Conservation (phyloP, 1,140 invertebrate species). For the Drosophila leontia region DNA sequence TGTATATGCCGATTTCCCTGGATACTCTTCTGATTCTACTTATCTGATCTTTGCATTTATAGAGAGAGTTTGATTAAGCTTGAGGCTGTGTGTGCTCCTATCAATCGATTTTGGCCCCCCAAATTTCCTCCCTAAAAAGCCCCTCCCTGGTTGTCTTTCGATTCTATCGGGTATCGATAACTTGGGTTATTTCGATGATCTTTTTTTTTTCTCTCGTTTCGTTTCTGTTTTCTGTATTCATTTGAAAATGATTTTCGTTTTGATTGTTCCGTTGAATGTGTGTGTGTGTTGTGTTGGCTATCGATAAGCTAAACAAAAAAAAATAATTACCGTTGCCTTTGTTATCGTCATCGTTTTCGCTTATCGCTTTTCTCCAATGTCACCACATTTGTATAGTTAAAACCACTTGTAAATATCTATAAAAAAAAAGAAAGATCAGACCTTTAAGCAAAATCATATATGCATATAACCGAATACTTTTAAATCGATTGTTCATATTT, state of each 20-base stretch:
- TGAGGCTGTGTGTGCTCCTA: constrained; percentile 27
- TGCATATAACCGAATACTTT: constrained; percentile 32
- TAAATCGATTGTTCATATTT: constrained; percentile 28
- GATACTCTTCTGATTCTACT: not conserved
- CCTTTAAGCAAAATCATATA: constrained; percentile 33
- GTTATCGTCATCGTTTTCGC: constrained; percentile 22
- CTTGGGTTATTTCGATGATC: constrained; percentile 25
- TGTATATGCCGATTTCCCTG: not conserved
- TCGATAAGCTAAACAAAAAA: constrained; percentile 30
- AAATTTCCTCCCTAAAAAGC: constrained; percentile 1
- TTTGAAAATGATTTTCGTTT: constrained; percentile 16
- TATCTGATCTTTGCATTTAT: constrained; percentile 8
- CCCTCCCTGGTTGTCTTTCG: constrained; percentile 15
- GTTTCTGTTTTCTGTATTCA: not conserved
- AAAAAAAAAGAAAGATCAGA: constrained; percentile 5
- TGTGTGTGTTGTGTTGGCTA: constrained; percentile 49
- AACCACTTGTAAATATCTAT: constrained; percentile 36
- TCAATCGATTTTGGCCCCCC: constrained; percentile 17
- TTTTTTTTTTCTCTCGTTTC: not conserved
- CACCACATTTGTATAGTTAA: constrained; percentile 10
- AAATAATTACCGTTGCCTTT: constrained; percentile 13
- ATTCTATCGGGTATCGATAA: constrained; percentile 24
- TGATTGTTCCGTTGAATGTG: constrained; percentile 41
- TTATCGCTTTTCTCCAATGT: constrained; percentile 42
- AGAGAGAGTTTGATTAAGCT: constrained; percentile 27